Evolutionary conservation across 1,140 invertebrate species (phyloP).

Genomic region (Mycetomoellerius zeteki): DNA sequence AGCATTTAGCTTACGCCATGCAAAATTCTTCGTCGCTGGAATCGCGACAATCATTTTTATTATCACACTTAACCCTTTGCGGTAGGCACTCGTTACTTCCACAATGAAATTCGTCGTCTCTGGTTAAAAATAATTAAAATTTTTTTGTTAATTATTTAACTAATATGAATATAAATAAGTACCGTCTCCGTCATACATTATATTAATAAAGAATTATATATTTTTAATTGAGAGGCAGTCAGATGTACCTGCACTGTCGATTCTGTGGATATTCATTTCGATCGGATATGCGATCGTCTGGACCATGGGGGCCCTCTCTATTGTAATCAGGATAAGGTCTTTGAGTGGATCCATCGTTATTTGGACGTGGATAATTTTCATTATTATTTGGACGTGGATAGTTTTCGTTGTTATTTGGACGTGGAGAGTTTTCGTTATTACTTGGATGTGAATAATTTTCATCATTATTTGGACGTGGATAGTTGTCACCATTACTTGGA

Average conservation of each 20-base stretch:
- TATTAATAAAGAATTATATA: background rate
- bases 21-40: slow-evolving; percentile 59
- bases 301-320: background rate
- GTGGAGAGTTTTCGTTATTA: background rate
- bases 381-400: background rate
- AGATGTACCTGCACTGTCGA: slow-evolving; percentile 28
- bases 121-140: slow-evolving; percentile 57
- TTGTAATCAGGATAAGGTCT: background rate
- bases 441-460: background rate
- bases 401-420: background rate
- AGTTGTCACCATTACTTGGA: background rate
- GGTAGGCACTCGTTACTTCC: slow-evolving; percentile 63
- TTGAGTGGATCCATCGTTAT: background rate
- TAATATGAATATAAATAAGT: background rate
- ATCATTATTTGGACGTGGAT: background rate
- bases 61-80: slow-evolving; percentile 51
- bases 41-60: slow-evolving; percentile 66
- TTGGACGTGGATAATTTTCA: background rate
- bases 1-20: slow-evolving; percentile 40
- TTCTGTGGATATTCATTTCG: background rate
- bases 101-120: slow-evolving; percentile 63
- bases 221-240: background rate
- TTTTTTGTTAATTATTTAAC: background rate
- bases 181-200: background rate
- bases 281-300: background rate